Conservation (phyloP, 2,888 invertebrate species). For the Acanthacorydalis orientalis region DNA sequence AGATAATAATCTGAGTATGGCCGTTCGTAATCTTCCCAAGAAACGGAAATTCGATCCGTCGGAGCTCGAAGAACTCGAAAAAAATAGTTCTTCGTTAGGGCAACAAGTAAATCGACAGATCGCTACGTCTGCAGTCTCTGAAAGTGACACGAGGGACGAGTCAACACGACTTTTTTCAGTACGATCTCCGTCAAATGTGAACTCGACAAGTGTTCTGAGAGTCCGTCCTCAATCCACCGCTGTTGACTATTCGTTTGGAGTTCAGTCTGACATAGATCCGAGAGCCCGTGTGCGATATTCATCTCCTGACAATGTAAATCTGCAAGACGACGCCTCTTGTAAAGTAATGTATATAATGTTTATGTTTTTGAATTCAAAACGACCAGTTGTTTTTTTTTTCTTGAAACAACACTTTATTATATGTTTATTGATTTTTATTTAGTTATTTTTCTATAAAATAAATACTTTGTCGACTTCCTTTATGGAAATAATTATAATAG, state of each 20-base stretch:
- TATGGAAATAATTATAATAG: no score
- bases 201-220: conserved; percentile 19
- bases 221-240: conserved; percentile 39
- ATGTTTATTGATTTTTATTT: no score
- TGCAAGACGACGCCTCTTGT: no score
- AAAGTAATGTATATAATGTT: no score
- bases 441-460: no score
- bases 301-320: conserved; percentile 6
- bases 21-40: conserved; percentile 73
- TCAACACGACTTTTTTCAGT: conserved; percentile 13
- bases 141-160: conserved; percentile 25
- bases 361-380: no score
- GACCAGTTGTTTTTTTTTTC: no score
- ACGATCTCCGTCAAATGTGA: conserved; percentile 16
- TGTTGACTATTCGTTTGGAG: conserved; percentile 36
- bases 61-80: conserved; percentile 53
- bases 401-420: no score
- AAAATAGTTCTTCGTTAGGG: conserved; percentile 14
- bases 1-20: conserved; percentile 20
- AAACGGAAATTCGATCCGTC: conserved; percentile 78
- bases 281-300: conserved; percentile 18
- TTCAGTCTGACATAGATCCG: background rate
- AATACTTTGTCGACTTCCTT: no score
- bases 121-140: conserved; percentile 23
- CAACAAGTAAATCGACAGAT: conserved; percentile 12